A percentile compares a stretch with the other conserved stretches of the same genome.
Conservation (phyloP, 1,140 invertebrate genomes). For the Euschistus heros region DNA sequence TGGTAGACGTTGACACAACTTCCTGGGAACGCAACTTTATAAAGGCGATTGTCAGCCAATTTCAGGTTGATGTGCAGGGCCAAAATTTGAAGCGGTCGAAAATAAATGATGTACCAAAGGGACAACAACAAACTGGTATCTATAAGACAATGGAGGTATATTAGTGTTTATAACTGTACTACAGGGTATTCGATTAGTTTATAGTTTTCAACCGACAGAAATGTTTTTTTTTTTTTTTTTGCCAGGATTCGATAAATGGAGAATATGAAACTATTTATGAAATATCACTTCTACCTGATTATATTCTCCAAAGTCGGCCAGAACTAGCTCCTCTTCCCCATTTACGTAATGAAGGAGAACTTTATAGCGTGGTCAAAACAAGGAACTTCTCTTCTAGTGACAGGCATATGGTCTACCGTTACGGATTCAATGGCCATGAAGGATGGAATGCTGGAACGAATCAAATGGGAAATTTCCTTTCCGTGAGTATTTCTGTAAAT, state of each 20-base stretch:
- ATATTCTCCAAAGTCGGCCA: slow-evolving; percentile 27
- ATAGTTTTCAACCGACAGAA: neutral
- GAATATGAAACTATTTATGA: slow-evolving; percentile 34
- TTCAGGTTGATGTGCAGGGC: neutral
- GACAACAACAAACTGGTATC: neutral
- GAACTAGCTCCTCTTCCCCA: slow-evolving; percentile 32
- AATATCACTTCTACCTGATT: slow-evolving; percentile 29
- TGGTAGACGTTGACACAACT: neutral
- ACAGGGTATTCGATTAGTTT: neutral
- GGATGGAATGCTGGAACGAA: slow-evolving; percentile 44
- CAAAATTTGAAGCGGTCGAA: neutral
- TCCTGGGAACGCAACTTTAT: neutral
- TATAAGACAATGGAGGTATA: neutral
- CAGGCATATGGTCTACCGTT: slow-evolving; percentile 45
- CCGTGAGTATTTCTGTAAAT: slow-evolving; percentile 28
- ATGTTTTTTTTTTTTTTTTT: neutral
- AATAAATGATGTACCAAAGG: neutral
- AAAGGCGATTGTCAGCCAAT: neutral
- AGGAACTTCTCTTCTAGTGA: slow-evolving; percentile 52
- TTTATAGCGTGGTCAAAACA: slow-evolving; percentile 50
- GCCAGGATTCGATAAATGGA: slow-evolving; percentile 32
- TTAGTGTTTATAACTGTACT: neutral
- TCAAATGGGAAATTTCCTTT: slow-evolving; percentile 44
- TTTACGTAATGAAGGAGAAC: slow-evolving; percentile 37
- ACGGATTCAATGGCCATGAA: slow-evolving; percentile 41